Base-by-base conservation (phyloP, 2,888 invertebrate species). In the Uropetala carovei region DNA sequence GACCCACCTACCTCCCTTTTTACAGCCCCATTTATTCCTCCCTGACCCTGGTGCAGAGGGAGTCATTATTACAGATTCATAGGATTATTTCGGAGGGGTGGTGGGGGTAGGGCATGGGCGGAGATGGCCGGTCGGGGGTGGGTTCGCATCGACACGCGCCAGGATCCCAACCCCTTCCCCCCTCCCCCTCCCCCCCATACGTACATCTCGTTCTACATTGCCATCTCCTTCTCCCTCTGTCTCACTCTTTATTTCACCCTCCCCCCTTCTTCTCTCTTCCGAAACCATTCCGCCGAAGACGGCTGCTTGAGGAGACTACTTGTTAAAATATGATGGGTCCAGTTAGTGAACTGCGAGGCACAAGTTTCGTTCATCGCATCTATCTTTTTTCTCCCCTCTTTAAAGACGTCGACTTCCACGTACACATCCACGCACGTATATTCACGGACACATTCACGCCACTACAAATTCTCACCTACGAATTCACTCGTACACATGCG, bases 51-150 rank as follows among this genome's bases (percentile, higher is more conserved):
- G 18, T 64, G 89, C 68, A n/a, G 43, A n/a, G 86, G 60, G 27
- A 30, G 60, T 60, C 86, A 86, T 86, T 86, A 89, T 89, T 89
- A 68, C 89, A 89, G 64, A 68, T 89, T 89, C 64, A 89, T 89
- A 30, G 89, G 89, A 89, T 89, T 89, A 89, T 89, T 89, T 64
- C 43, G n/a, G 89, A 89, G 68, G 83, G 56, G 83, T 11, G 14
- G 82, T 5, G 81, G 27, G 75, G 75, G 18, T 10, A n/a, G n/a
- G 11, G 5, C 0, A 82, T 8, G 18, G 30, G 82, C 7, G 27
- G 43, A 30, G 59, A 10, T 11, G 84, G 22, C 30, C 30, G 30
- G 27, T 27, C 43, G 83, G 43, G 83, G 83, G 83, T 13, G 27
- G 22, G 59, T 13, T 18, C 60, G 86, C 30, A 30, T 85, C 85